Evolutionary conservation across 2,113 vertebrate species (phyloP).

Genomic region (Pseudopodoces humilis): DNA sequence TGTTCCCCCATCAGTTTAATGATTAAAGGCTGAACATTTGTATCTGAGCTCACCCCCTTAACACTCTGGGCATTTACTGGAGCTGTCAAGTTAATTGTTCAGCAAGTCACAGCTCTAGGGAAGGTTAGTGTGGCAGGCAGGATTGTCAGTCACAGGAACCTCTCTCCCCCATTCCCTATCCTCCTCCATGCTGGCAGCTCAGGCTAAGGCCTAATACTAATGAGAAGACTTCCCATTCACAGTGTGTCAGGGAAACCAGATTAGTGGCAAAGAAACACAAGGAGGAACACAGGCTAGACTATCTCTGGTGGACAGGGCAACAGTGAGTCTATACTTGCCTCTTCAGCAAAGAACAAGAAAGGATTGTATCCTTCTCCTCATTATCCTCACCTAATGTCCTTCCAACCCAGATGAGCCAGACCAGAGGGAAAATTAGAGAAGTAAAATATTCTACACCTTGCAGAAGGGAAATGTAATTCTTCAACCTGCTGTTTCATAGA

Average conservation of each 20-base stretch:
- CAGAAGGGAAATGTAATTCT: background rate
- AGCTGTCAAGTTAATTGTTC: background rate
- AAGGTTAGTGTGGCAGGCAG: background rate
- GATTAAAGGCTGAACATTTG: background rate
- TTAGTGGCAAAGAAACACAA: background rate
- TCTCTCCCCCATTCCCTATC: background rate
- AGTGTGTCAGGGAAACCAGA: background rate
- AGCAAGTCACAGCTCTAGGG: background rate
- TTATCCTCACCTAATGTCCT: background rate
- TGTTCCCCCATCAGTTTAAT: background rate
- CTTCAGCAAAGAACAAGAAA: background rate
- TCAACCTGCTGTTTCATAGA: background rate
- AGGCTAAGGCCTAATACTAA: background rate
- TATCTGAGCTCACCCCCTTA: background rate
- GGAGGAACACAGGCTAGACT: background rate
- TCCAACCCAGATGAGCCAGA: background rate
- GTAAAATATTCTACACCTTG: background rate
- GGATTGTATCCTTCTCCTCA: background rate
- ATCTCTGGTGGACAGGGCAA: background rate
- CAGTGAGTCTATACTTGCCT: background rate
- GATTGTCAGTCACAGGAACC: background rate
- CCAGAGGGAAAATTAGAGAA: background rate
- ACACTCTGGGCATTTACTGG: fast-evolving
- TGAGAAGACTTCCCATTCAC: background rate
- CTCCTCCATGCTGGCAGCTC: background rate